phyloP scores from a whole-genome alignment of 2,888 invertebrate genomes.

The Coenonympha glycerion region DNA sequence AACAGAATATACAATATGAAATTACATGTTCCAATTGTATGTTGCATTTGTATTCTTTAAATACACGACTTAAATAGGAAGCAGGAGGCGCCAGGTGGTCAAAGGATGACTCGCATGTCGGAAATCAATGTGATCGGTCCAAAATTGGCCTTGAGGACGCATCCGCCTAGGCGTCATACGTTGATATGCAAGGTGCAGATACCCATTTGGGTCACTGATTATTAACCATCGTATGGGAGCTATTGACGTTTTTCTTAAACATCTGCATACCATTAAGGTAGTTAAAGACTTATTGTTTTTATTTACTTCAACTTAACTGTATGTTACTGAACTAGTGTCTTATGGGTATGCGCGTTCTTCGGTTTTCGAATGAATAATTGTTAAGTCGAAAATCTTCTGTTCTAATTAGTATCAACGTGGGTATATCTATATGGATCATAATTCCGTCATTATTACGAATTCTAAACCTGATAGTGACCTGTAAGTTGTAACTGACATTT shows the following conservation, averaged over 20 bases:
- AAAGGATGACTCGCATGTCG: constrained; percentile 8
- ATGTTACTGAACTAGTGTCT: too few relatives aligned
- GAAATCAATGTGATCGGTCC: constrained; percentile 19
- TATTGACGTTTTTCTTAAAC: not conserved
- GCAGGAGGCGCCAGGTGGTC: constrained; percentile 12
- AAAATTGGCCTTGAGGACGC: constrained; percentile 27
- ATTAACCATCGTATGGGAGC: constrained; percentile 36
- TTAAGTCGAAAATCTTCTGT: not conserved
- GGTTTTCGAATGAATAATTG: too few relatives aligned
- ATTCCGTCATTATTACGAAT: constrained; percentile 13
- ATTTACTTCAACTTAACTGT: too few relatives aligned
- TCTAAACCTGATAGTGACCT: not conserved
- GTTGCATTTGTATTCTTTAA: not conserved
- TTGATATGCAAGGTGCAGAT: constrained; percentile 56
- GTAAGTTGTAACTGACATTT: constrained; percentile 7
- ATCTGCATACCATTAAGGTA: not conserved
- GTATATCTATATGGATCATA: not conserved
- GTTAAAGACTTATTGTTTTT: too few relatives aligned
- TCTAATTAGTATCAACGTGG: not conserved
- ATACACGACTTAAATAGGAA: not conserved
- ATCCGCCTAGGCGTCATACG: constrained; percentile 35
- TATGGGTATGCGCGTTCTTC: too few relatives aligned
- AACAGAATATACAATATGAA: too few relatives aligned
- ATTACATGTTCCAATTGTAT: too few relatives aligned
- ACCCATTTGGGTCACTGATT: constrained; percentile 43